Conservation (phyloP, 2,797 vertebrate genomes). For the Threskiornis aethiopicus region DNA sequence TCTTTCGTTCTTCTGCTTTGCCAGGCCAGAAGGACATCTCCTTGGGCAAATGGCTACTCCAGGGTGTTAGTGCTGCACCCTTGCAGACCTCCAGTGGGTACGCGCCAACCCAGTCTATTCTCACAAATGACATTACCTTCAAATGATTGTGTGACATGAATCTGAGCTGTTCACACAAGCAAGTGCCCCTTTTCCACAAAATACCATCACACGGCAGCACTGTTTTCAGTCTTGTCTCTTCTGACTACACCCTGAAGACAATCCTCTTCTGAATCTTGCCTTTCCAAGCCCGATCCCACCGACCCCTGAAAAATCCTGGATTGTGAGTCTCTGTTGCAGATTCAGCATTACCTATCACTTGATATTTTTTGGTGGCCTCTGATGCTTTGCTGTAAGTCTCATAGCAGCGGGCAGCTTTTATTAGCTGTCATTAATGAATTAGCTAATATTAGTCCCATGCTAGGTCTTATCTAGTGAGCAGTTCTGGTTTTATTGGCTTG, state of each 20-base stretch:
- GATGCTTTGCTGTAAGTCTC: not conserved
- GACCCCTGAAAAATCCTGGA: not conserved
- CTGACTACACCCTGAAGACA: not conserved
- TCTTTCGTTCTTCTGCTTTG: not conserved
- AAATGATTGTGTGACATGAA: not conserved
- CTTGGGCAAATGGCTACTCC: not conserved
- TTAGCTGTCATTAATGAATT: not conserved
- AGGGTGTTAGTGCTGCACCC: not conserved
- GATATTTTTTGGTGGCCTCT: not conserved
- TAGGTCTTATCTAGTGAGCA: not conserved
- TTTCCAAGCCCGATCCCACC: not conserved
- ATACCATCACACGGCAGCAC: not conserved
- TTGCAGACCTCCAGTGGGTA: not conserved
- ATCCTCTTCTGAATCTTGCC: not conserved
- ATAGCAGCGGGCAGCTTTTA: not conserved
- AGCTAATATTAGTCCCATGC: not conserved
- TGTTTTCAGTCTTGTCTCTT: not conserved
- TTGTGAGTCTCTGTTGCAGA: not conserved
- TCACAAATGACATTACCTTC: not conserved
- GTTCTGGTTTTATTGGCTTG: not conserved
- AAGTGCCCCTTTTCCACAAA: not conserved
- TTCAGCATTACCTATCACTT: not conserved
- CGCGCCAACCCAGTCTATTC: accelerated
- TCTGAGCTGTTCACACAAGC: not conserved
- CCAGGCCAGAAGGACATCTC: not conserved